These are phyloP conservation scores for Archips xylosteana DNA, from an alignment of 2,888 invertebrate species.

Conservation along the genomic window DNA sequence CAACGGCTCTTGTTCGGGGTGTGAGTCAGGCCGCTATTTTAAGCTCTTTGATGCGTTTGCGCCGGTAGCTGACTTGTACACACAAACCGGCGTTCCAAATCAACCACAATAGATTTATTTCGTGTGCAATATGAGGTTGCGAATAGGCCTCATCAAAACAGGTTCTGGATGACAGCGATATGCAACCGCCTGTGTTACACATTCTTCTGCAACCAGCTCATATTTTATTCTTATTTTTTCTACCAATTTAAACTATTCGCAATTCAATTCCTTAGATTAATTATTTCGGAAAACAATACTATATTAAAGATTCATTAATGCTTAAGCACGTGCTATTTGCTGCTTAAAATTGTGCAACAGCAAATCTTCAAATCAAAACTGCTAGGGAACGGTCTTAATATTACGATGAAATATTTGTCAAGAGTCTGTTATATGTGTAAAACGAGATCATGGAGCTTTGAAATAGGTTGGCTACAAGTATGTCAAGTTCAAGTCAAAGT, in stretches of 20 bases:
- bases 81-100: conserved; percentile 37
- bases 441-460: neutral
- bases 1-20: conserved; percentile 52
- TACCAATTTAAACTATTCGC: neutral
- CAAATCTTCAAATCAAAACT: conserved; percentile 4
- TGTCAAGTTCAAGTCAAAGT: neutral
- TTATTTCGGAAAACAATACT: neutral
- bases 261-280: neutral
- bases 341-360: neutral
- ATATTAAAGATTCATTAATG: neutral
- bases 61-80: conserved; percentile 38
- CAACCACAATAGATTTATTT: conserved; percentile 19
- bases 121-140: conserved; percentile 6
- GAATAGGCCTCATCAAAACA: neutral
- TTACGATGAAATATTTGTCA: conserved; percentile 5
- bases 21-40: conserved; percentile 76
- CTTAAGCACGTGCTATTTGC: neutral
- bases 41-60: conserved; percentile 60
- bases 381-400: neutral
- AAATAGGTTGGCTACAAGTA: neutral
- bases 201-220: no score
- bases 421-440: conserved; percentile 12
- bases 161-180: conserved; percentile 3
- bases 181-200: neutral
- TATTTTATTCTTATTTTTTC: neutral